Conservation (phyloP, 2,888 invertebrate genomes). For the Lumbricus terrestris region DNA sequence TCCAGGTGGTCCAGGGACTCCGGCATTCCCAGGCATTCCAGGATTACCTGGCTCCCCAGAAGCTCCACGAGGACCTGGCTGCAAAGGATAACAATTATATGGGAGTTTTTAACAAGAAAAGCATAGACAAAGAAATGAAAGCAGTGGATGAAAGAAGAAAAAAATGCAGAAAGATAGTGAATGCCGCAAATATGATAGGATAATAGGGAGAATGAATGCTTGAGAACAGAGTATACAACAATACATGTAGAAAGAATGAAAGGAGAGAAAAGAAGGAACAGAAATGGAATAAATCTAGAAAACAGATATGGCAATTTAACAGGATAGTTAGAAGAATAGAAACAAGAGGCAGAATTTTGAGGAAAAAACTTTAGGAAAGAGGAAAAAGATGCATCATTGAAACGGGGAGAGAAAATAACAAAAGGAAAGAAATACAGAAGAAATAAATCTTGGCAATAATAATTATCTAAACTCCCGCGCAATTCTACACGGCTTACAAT, state of each 20-base stretch:
- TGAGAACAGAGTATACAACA: too few species aligned
- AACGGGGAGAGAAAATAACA: neutral
- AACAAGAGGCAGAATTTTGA: neutral
- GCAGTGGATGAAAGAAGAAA: neutral
- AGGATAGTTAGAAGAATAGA: neutral
- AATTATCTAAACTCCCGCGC: neutral
- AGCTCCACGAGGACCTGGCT: constrained; percentile 28
- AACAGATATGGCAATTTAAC: neutral
- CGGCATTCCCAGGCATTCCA: constrained; percentile 25
- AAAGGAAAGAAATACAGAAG: neutral
- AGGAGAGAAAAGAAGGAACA: too few species aligned
- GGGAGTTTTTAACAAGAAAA: neutral
- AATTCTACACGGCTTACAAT: neutral
- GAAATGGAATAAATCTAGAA: too few species aligned
- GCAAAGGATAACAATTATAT: neutral
- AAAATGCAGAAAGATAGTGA: neutral
- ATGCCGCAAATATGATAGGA: neutral
- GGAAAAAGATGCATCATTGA: neutral
- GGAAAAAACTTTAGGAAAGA: neutral
- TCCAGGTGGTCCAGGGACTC: constrained; percentile 28
- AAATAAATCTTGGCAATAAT: neutral
- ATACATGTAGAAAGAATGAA: too few species aligned
- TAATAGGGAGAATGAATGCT: neutral
- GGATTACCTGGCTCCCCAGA: constrained; percentile 27
- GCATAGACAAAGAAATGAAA: neutral